Base-by-base conservation (phyloP, 2,113 vertebrate genomes). In the Lophura nycthemera region DNA sequence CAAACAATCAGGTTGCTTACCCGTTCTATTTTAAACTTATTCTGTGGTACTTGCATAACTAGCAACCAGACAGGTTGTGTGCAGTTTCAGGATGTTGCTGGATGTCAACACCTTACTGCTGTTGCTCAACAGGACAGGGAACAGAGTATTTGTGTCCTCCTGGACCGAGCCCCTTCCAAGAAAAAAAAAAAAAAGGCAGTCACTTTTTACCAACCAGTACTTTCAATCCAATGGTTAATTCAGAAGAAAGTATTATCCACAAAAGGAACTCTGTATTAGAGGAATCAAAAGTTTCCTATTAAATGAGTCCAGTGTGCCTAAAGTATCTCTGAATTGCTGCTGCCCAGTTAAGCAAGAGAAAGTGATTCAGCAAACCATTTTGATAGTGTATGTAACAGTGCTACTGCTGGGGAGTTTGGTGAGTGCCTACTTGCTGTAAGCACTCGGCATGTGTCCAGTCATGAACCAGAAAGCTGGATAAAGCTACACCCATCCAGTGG, bases 21-120 rank as follows among this genome's bases (percentile, higher is more conserved):
- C 82, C 34, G 1, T 64, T 85, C 42, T 81, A 13, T 91, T 85
- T 91, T 47, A 43, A 81, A 40, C 85, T 40, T 40, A 29, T 86
- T 87, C 60, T 8, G 25, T 43, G 79, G 61, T 75, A 69, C 93
- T 92, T 95, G 88, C 69, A 69, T 69, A 92, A 81, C 79, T 86
- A 93, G 93, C 87, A 71, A 19, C 91, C 91, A 83, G 87, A 92
- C 93, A 48, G 85, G 96, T 91, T 95, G 40, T 83, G 87, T 73
- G 52, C 79, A 89, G 36, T 89, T 90, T n/a, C 66, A 86, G 66
- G 57, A 36, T 57, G 73, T 71, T 75, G 93, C 76, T 83, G 91
- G 65, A 42, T 48, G 57, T 69, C 85, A 88, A 71, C 69, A 19
- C 34, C 75, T 86, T 83, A 61, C 36, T 47, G 72, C 72, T 92